Base-by-base conservation (phyloP, 2,888 invertebrate genomes). In the Petrophora chlorosata region DNA sequence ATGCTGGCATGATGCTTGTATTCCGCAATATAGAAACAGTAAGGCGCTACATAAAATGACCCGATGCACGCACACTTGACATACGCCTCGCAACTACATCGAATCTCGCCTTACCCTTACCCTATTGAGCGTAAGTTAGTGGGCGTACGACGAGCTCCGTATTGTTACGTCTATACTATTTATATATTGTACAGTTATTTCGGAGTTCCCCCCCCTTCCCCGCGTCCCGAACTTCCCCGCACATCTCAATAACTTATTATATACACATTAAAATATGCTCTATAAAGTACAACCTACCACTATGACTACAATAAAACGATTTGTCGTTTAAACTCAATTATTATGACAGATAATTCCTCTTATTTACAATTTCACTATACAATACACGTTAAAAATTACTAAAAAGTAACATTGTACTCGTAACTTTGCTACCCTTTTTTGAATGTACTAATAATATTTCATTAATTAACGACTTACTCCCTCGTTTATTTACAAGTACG, bases 291-390 rank as follows among this genome's bases (percentile, higher is more conserved):
- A 80, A 73, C 81, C 85, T 88, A 89, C 75, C 56, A 58, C 85
- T 86, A 87, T 86, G 86, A 88, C 89, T 88, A 89, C 73, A 79
- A 86, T 87, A 85, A 82, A 88, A 88, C 85, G 83, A 85, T 86
- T 88, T 87, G 79, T 85, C 84, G 81, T 84, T 88, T 85, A 87
- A 82, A 80, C 79, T 80, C 79, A 82, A 56, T 85, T 89, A 90
- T 88, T 88, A 89, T 89, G 90, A 85, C 87, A 88, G 81, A 89
- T 88, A 88, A 79, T 89, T 85, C 67, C 82, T 90, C 90, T 90
- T 90, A 90, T 90, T 82, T 90, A 90, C 90, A 90, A 79, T 81
- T 86, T 83, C 63, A 73, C 84, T 89, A 86, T 89, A 89, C 87
- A 88, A 82, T 84, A 85, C 76, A 76, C 65, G 63, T 83, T n/a